Base-by-base conservation (phyloP, 2,113 vertebrate species). In the Solea senegalensis region DNA sequence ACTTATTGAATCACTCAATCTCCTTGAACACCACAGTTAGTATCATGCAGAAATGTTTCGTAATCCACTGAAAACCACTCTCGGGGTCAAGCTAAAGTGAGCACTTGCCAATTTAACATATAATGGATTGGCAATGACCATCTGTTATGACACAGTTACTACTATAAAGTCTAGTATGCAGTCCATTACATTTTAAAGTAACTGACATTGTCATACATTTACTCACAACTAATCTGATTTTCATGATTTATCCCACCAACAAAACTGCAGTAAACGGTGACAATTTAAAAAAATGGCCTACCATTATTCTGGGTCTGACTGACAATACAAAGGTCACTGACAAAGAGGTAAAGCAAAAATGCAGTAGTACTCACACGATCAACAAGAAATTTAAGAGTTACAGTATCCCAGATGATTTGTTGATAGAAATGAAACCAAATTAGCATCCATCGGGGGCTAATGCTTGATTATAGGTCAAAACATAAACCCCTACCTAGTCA, bases 391-490 rank as follows among this genome's bases (percentile, higher is more conserved):
- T 34, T 44, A 8, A 46, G 11, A 48, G 45, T 48, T 48, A 48
- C 10, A 48, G 34, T 34, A 34, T 34, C 5, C 34, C 45, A 48
- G 45, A 48, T 14, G 13, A 14, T 5, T 48, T 14, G 45, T 48
- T 48, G 45, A 48, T 12, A 48, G 45, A 48, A 48, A 48, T 12
- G 13, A 48, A 12, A 14, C 45, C 10, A 14, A 48, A 13, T 48
- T 48, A 48, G 45, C 45, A 48, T 10, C 5, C 59, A 60, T 27
- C 56, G 26, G 15, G 39, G n/a, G 54, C n/a, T 64, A 74, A 86
- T 77, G 56, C 45, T 50, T 44, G 60, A 86, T 81, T 83, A 80
- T 27, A 49, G 56, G 39, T 49, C 9, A 11, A 76, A 69, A 68
- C 2, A 65, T 51, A 59, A 81, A 68, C 52, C 59, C 54, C 66